These are phyloP conservation scores for Lithophane semibrunnea DNA, from an alignment of 2,888 invertebrate species.

Conservation along the genomic window DNA sequence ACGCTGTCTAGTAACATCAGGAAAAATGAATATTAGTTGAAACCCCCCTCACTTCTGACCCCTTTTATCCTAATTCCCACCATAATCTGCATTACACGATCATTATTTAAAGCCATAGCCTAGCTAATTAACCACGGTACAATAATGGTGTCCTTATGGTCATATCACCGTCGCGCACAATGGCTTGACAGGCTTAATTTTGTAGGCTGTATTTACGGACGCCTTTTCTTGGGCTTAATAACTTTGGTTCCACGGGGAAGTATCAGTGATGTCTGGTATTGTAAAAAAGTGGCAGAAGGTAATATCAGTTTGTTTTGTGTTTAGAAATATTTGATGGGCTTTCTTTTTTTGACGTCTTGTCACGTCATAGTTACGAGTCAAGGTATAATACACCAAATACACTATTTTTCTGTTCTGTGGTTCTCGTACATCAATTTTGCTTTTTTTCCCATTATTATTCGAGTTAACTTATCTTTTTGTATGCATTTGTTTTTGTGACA, in stretches of 20 bases:
- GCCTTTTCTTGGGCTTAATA: constrained; percentile 73
- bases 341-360: neutral
- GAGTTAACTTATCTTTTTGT: too few species aligned
- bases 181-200: constrained; percentile 62
- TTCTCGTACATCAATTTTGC: too few species aligned
- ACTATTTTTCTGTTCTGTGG: too few species aligned
- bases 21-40: constrained; percentile 6
- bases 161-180: constrained; percentile 56
- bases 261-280: constrained; percentile 30
- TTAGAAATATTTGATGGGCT: neutral
- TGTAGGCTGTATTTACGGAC: constrained; percentile 63
- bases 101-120: constrained; percentile 41
- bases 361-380: neutral
- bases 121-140: constrained; percentile 34
- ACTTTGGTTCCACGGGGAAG: constrained; percentile 67
- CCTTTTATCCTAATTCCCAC: constrained; percentile 29
- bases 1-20: neutral
- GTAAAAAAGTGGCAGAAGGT: neutral
- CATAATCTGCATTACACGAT: constrained; percentile 50
- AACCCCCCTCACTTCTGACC: neutral
- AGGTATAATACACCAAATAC: too few species aligned
- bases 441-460: too few species aligned
- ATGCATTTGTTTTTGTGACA: too few species aligned
- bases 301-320: constrained; percentile 17
- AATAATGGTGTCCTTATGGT: constrained; percentile 38